These are phyloP conservation scores for Ferdinandea cuprea DNA, from an alignment of 2,888 invertebrate genomes.

Conservation along the genomic window DNA sequence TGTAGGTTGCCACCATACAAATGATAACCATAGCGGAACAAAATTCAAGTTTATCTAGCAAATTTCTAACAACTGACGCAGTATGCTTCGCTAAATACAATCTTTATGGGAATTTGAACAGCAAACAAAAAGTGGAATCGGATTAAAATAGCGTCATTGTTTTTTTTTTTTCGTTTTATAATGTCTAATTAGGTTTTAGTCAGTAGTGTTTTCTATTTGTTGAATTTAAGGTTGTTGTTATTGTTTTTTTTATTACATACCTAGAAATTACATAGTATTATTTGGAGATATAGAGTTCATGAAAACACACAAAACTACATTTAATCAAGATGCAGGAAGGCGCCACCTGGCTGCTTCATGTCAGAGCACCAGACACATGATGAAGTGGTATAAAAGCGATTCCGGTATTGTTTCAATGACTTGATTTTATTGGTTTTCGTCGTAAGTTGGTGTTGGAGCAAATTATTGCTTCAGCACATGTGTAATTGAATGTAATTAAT, in stretches of 20 bases:
- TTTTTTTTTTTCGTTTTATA: slow-evolving; percentile 2
- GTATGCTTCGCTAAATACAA: slow-evolving; percentile 27
- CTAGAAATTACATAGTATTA: not conserved
- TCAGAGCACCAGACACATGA: slow-evolving; percentile 45
- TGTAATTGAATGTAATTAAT: slow-evolving; percentile 56
- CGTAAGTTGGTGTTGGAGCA: slow-evolving; percentile 35
- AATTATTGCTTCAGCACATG: slow-evolving; percentile 46
- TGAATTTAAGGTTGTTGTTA: slow-evolving; percentile 13
- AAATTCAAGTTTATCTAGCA: slow-evolving; percentile 21
- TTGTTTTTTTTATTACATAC: slow-evolving; percentile 12
- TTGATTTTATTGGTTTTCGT: slow-evolving; percentile 35
- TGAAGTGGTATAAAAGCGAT: slow-evolving; percentile 51
- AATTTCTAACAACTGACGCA: slow-evolving; percentile 42
- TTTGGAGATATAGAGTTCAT: slow-evolving; percentile 19
- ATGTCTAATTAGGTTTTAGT: slow-evolving; percentile 40
- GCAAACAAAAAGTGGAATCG: slow-evolving; percentile 26
- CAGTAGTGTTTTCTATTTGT: slow-evolving; percentile 38
- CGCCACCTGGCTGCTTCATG: slow-evolving; percentile 49
- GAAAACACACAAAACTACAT: slow-evolving; percentile 7
- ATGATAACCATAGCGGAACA: slow-evolving; percentile 18
- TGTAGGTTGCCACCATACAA: not conserved
- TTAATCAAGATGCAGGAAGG: slow-evolving; percentile 62
- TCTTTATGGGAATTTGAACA: slow-evolving; percentile 41
- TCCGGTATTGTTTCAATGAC: slow-evolving; percentile 63
- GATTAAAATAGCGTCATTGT: slow-evolving; percentile 41